A percentile compares a stretch with the other conserved stretches of the same genome.
Evolutionary conservation across 2,888 invertebrate species (phyloP).

Genomic region (Polia nebulosa): DNA sequence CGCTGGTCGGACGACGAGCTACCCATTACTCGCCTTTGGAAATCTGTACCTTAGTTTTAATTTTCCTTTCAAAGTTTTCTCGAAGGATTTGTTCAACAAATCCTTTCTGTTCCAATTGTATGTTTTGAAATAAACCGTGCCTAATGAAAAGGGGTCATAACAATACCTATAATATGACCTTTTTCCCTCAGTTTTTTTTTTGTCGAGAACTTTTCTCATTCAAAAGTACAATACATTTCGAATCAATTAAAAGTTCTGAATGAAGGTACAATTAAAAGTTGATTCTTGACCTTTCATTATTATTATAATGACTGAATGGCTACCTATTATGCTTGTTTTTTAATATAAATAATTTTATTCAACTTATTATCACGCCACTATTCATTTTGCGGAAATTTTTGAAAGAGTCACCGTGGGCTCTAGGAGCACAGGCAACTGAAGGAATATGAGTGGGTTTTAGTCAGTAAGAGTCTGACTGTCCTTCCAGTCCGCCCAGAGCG

Average conservation of each 20-base stretch:
- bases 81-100: slow-evolving; percentile 9
- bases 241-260: slow-evolving; percentile 37
- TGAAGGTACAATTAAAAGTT: slow-evolving; percentile 26
- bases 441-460: too few relatives aligned
- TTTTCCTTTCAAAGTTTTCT: background rate
- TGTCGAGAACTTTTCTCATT: slow-evolving; percentile 17
- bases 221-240: slow-evolving; percentile 27
- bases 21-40: too few relatives aligned
- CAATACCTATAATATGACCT: slow-evolving; percentile 23
- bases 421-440: too few relatives aligned
- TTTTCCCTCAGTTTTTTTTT: slow-evolving; percentile 13
- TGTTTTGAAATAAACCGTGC: slow-evolving; percentile 10
- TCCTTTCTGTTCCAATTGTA: background rate
- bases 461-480: too few relatives aligned
- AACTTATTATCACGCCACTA: too few relatives aligned
- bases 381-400: too few relatives aligned
- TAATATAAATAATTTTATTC: too few relatives aligned
- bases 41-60: slow-evolving; percentile 2
- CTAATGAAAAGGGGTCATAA: slow-evolving; percentile 22
- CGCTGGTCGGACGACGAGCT: too few relatives aligned
- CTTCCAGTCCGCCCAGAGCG: too few relatives aligned
- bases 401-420: too few relatives aligned
- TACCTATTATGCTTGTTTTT: background rate
- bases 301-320: background rate
- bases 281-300: background rate